phyloP scores from a whole-genome alignment of 30 jellyfish, hydroid and myxozoan genomes.

The Turritopsis dohrnii region DNA sequence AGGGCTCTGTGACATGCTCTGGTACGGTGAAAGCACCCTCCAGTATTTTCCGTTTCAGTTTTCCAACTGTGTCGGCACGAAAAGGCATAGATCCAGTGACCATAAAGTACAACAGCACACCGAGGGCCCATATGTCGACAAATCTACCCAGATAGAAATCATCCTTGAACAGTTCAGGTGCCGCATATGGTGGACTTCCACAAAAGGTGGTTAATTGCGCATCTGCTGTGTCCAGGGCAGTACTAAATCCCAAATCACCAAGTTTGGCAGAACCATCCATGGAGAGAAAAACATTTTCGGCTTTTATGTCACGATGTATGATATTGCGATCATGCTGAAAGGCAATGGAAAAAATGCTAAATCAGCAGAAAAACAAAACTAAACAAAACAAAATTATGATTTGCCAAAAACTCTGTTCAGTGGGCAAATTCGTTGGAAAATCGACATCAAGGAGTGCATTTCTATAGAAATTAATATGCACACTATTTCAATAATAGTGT shows the following conservation, averaged over 20 bases:
- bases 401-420: too few relatives aligned
- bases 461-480: too few relatives aligned
- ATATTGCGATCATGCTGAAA: conserved; percentile 75
- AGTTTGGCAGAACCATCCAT: conserved; percentile 64
- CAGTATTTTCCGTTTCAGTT: conserved; percentile 61
- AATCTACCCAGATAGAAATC: conserved; percentile 76
- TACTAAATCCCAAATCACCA: conserved; percentile 95
- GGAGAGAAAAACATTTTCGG: conserved; percentile 82
- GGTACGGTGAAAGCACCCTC: conserved; percentile 81
- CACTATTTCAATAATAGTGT: too few relatives aligned
- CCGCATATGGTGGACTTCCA: conserved; percentile 98
- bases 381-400: background rate
- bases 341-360: conserved; percentile 7
- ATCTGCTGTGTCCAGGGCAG: conserved; percentile 65
- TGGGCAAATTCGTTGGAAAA: too few relatives aligned
- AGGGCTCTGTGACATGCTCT: conserved; percentile 64
- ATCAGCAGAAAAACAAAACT: background rate
- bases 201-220: conserved; percentile 75
- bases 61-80: conserved; percentile 96
- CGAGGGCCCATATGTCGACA: conserved; percentile 95
- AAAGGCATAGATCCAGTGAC: conserved; percentile 93
- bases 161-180: conserved; percentile 92
- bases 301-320: conserved; percentile 93
- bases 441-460: too few relatives aligned
- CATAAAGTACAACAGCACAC: conserved; percentile 81